phyloP scores from a whole-genome alignment of 2,113 vertebrate species.

The Gymnobelideus leadbeateri region DNA sequence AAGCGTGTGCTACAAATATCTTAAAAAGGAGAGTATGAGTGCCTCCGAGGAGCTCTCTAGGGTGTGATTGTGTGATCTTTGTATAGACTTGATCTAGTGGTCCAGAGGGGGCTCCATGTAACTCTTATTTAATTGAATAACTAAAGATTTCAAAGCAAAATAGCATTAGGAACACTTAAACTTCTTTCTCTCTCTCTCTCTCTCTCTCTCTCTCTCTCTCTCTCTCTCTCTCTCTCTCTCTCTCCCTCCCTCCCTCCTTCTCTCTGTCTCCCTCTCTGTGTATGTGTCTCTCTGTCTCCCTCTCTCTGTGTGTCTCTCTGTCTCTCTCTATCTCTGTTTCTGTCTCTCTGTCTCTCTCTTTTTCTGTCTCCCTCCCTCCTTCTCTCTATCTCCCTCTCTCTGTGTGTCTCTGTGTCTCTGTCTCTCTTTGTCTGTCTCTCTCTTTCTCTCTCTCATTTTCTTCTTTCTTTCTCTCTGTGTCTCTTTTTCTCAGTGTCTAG shows the following conservation, averaged over 20 bases:
- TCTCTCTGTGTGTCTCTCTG: not conserved
- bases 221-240: not conserved
- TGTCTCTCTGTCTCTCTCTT: not conserved
- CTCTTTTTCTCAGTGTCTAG: no score
- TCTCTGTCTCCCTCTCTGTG: not conserved
- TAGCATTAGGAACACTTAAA: not conserved
- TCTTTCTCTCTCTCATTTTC: not conserved
- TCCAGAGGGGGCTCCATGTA: not conserved
- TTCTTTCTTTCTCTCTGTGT: not conserved
- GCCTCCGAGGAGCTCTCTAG: not conserved
- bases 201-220: not conserved
- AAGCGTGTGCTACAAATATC: not conserved
- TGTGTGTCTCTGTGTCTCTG: not conserved
- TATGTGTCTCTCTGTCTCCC: not conserved
- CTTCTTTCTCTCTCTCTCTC: not conserved
- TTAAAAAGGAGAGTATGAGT: not conserved
- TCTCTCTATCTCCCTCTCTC: not conserved
- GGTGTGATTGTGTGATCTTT: not conserved
- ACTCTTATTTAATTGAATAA: not conserved
- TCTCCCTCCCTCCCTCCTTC: no score
- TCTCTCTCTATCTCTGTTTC: not conserved
- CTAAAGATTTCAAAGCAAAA: conserved; percentile 24
- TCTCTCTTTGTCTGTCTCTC: not conserved
- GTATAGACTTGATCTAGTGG: not conserved
- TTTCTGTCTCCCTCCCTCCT: not conserved